A percentile compares a stretch with the other conserved stretches of the same genome.
Conservation (phyloP, 2,113 vertebrate genomes). For the Mesoclemmys tuberculata region DNA sequence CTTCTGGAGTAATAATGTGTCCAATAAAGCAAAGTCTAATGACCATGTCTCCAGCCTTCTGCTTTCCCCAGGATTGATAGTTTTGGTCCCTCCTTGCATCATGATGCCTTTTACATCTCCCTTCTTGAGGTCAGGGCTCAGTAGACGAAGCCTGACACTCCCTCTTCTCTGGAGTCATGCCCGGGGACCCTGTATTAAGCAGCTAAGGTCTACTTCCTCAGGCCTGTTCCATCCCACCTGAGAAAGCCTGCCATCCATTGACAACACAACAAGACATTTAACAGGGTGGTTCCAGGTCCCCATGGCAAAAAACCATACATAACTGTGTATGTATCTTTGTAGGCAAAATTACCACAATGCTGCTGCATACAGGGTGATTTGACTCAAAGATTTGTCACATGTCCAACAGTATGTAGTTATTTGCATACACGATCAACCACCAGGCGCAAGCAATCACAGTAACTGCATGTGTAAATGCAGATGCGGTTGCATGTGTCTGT, state of each 20-base stretch:
- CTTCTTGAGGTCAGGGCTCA: background rate
- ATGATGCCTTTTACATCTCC: background rate
- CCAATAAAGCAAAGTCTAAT: no score
- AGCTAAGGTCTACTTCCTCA: background rate
- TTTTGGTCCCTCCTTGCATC: background rate
- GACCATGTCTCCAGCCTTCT: no score
- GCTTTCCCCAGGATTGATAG: background rate
- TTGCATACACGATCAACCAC: background rate
- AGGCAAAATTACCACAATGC: background rate
- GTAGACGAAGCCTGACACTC: background rate
- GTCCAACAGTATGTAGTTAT: accelerated
- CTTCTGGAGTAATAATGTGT: no score
- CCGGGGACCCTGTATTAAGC: background rate
- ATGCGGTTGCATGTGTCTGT: accelerated
- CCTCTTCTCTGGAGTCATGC: background rate
- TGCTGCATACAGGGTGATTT: background rate
- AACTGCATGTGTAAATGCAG: background rate
- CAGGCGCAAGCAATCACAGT: background rate
- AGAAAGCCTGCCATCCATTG: accelerated
- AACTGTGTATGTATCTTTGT: background rate
- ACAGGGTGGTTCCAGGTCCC: background rate
- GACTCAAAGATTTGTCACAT: accelerated
- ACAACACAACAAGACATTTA: background rate
- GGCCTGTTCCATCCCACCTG: background rate
- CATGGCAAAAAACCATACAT: background rate